Conservation (phyloP, 2,113 vertebrate species). For the Rhinolophus sinicus region DNA sequence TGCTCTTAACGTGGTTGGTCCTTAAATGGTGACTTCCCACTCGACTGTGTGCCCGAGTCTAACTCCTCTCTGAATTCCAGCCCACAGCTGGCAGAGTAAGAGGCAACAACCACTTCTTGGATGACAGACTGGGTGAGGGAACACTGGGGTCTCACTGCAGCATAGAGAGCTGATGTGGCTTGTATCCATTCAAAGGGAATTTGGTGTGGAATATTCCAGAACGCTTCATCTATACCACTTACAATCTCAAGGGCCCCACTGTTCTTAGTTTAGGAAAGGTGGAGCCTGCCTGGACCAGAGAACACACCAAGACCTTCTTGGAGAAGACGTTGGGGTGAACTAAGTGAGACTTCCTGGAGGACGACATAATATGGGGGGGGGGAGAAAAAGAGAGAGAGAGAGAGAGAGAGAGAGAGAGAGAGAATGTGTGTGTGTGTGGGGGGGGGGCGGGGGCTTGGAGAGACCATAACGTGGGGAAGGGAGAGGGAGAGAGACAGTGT, state of each 20-base stretch:
- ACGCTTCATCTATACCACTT: neutral
- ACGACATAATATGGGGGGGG: accelerated
- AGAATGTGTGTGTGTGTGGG: too few relatives aligned
- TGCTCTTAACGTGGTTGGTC: too few relatives aligned
- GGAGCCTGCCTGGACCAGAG: neutral
- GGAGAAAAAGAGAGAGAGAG: accelerated
- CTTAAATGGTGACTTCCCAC: accelerated
- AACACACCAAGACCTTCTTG: accelerated
- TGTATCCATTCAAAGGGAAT: neutral
- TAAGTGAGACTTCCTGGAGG: neutral
- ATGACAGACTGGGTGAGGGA: accelerated
- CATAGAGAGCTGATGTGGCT: neutral
- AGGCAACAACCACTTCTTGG: accelerated
- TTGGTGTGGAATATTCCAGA: neutral
- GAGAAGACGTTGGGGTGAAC: neutral
- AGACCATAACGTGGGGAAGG: too few relatives aligned
- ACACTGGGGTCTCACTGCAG: accelerated
- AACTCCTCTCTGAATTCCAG: neutral
- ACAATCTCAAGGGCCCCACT: neutral
- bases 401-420: neutral
- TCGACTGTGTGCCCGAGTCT: accelerated
- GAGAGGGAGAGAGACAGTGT: neutral
- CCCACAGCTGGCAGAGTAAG: accelerated
- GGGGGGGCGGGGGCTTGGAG: too few relatives aligned
- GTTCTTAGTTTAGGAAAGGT: too few relatives aligned